Conservation (phyloP, 1,140 invertebrate genomes). For the Halyomorpha halys region DNA sequence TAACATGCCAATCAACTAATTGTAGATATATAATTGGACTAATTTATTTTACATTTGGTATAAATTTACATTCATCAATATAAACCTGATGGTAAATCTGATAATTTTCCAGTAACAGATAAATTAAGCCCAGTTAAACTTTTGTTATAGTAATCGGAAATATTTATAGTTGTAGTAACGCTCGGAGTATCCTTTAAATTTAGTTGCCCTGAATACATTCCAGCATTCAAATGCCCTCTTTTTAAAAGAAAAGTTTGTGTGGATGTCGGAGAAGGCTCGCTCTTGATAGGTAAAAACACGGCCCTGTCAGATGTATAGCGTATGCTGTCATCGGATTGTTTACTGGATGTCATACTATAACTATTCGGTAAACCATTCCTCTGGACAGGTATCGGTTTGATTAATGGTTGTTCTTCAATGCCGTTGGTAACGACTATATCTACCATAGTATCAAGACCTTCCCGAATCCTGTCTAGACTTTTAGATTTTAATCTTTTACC, state of each 20-base stretch:
- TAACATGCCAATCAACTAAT: background rate
- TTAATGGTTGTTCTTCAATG: background rate
- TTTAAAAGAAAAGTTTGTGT: constrained; percentile 18
- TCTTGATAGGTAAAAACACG: constrained; percentile 26
- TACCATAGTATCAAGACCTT: constrained; percentile 58
- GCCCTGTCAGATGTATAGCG: constrained; percentile 24
- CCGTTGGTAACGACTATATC: constrained; percentile 49
- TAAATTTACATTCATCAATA: constrained; percentile 40
- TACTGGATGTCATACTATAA: background rate
- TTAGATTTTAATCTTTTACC: constrained; percentile 49
- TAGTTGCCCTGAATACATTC: constrained; percentile 48
- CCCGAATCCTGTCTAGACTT: constrained; percentile 64
- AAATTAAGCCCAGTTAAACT: constrained; percentile 28
- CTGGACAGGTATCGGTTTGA: constrained; percentile 7
- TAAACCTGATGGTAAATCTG: constrained; percentile 58
- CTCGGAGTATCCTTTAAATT: constrained; percentile 34
- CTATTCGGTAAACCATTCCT: background rate
- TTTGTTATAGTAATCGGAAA: constrained; percentile 28
- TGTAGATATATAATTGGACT: background rate
- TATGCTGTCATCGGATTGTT: background rate
- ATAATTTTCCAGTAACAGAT: constrained; percentile 44
- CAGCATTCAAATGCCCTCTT: constrained; percentile 43
- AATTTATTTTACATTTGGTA: background rate
- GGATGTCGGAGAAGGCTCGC: constrained; percentile 19
- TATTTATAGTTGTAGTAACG: constrained; percentile 32